Conservation (phyloP, 2,113 vertebrate genomes). For the Pelecanus crispus region DNA sequence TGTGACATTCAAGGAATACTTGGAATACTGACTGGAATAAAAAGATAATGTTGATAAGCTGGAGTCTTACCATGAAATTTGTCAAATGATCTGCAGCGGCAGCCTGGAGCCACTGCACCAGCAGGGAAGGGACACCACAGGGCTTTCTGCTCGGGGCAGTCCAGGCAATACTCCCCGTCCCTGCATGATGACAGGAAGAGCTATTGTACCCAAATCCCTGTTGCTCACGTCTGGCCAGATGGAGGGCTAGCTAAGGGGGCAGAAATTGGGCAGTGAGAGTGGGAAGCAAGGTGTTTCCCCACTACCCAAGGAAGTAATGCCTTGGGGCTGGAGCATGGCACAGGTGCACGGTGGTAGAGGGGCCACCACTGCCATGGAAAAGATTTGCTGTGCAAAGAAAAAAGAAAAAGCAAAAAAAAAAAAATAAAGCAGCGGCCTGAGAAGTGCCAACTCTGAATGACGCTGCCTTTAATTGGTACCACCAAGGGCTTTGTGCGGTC, state of each 20-base stretch:
- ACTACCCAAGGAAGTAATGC: neutral
- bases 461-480: conserved; percentile 51
- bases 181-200: neutral
- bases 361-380: neutral
- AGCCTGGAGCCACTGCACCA: neutral
- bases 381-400: neutral
- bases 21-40: conserved; percentile 21
- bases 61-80: neutral
- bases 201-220: neutral
- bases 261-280: neutral
- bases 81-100: neutral
- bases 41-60: neutral
- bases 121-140: neutral
- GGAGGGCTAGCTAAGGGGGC: neutral
- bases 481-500: conserved; percentile 41
- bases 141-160: neutral
- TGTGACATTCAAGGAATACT: conserved; percentile 30
- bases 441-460: conserved; percentile 20
- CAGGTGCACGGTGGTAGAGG: neutral
- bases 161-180: neutral
- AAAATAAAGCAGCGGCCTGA: neutral
- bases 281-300: neutral
- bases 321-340: neutral
- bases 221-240: neutral
- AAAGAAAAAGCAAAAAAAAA: neutral